Evolutionary conservation across 2,797 vertebrate species (phyloP), one percentile per base, ranked within the genome.

Genomic region (Rhinichthys osculus): DNA sequence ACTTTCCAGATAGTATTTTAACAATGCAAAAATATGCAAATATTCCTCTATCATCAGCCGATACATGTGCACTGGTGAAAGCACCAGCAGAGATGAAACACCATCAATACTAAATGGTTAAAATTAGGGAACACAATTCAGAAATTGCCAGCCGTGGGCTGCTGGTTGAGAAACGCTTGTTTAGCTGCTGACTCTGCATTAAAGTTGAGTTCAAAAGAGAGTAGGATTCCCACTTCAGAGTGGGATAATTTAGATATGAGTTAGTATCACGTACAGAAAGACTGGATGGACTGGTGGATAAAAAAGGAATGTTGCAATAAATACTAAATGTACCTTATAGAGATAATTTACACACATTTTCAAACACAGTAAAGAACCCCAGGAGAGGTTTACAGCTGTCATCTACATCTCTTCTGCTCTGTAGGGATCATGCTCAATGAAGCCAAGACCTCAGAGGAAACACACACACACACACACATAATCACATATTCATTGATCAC

Each of bases 401-500:
- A 23, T n/a, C 27, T 78, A 87, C 50, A 44, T 87, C 52, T 82
- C 47, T 78, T 80, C 76, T 84, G 67, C 66, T 76, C 40, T 73
- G 64, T 23, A 82, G 74, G 73, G 81, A 27, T 44, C 70, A 79
- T 23, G 6, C 19, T 72, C 40, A 23, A 66, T 35, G 19, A 47
- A 80, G 42, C 10, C 42, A 67, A 80, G 62, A 30, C 78, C 42
- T 67, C 62, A 67, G n/a, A 80, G 78, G 59, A 67, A 67, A 67
- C 83, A 73, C 54, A 69, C 85, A 86, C 64, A 67, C 83, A 73
- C 52, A 69, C 85, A 85, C 64, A 81, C 85, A 86, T 88, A 89
- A 83, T 87, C 64, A 42, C 85, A 44, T 57, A 52, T 83, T 82
- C 84, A 87, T 90, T 70, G 87, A 89, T 89, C 84, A 89, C 40